These are phyloP conservation scores for Brachypalpus laphriformis DNA, from an alignment of 2,888 invertebrate species.

Conservation along the genomic window DNA sequence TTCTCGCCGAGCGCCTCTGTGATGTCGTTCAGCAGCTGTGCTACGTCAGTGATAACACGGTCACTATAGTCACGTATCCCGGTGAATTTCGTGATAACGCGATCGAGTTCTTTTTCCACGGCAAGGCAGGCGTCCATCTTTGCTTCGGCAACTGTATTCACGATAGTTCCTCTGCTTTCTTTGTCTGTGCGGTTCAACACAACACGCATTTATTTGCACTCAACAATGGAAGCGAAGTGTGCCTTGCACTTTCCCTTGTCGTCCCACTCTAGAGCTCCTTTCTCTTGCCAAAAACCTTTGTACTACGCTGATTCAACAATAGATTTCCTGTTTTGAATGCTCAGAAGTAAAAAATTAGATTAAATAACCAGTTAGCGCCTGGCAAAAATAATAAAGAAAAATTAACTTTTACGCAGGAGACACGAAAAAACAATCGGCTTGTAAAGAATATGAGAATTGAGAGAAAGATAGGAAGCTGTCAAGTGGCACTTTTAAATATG, in stretches of 20 bases:
- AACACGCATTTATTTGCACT: not conserved
- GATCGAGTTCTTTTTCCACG: constrained; percentile 82
- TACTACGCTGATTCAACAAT: not conserved
- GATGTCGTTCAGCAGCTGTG: constrained; percentile 79
- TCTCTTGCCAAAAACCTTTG: not conserved
- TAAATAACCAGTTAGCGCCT: not conserved
- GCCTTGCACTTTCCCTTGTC: not conserved
- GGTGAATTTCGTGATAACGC: constrained; percentile 81
- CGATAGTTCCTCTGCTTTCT: not conserved
- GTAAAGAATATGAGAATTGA: not conserved
- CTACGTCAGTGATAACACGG: constrained; percentile 80
- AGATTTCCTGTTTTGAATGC: not conserved
- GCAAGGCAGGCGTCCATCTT: constrained; percentile 81
- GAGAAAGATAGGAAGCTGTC: not conserved
- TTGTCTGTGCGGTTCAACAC: not conserved
- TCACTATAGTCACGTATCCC: constrained; percentile 81
- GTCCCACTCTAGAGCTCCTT: not conserved
- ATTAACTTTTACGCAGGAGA: not conserved
- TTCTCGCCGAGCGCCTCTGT: constrained; percentile 78
- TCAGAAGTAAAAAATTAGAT: not conserved
- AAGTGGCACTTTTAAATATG: not conserved
- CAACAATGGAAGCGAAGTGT: not conserved
- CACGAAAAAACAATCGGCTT: not conserved
- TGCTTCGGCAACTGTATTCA: not conserved
- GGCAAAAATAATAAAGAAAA: not conserved